These are phyloP conservation scores for Alca torda DNA, from an alignment of 2,797 vertebrate genomes.

Conservation along the genomic window DNA sequence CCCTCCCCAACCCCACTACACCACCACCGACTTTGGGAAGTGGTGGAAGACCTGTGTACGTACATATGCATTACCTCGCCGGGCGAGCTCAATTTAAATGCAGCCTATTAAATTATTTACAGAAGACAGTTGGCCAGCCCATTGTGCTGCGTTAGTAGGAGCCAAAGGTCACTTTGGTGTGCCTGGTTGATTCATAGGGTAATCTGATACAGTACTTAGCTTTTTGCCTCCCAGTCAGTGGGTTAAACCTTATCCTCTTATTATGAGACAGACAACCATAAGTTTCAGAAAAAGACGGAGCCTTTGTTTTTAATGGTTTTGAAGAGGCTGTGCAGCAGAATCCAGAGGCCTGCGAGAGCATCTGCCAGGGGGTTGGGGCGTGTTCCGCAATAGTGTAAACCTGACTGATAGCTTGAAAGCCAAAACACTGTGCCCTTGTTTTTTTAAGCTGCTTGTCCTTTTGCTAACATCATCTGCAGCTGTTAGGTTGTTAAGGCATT, in stretches of 20 bases:
- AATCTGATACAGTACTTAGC: conserved; percentile 72
- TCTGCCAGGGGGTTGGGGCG: background rate
- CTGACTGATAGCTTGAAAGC: background rate
- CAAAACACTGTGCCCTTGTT: background rate
- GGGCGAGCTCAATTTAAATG: conserved; percentile 57
- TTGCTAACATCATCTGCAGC: background rate
- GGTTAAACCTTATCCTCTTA: conserved; percentile 63
- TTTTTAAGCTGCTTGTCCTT: background rate
- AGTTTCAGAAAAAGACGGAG: conserved; percentile 32
- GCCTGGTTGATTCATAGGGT: conserved; percentile 65
- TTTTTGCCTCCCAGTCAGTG: conserved; percentile 21
- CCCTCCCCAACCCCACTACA: background rate
- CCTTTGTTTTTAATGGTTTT: conserved; percentile 49
- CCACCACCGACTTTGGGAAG: background rate
- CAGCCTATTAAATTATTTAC: conserved; percentile 83
- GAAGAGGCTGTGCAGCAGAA: conserved; percentile 17
- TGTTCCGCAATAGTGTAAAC: background rate
- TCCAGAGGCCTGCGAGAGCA: background rate
- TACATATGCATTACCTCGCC: background rate
- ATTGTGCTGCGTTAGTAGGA: conserved; percentile 54
- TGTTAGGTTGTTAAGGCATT: background rate
- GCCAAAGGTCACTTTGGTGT: conserved; percentile 73
- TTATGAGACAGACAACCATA: conserved; percentile 51
- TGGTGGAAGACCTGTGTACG: background rate
- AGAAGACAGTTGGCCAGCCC: conserved; percentile 70